Percentiles rank a stretch among this genome's conserved stretches.
Evolutionary conservation across 2,888 invertebrate species (phyloP).

Genomic region (Caenorhabditis sp.): DNA sequence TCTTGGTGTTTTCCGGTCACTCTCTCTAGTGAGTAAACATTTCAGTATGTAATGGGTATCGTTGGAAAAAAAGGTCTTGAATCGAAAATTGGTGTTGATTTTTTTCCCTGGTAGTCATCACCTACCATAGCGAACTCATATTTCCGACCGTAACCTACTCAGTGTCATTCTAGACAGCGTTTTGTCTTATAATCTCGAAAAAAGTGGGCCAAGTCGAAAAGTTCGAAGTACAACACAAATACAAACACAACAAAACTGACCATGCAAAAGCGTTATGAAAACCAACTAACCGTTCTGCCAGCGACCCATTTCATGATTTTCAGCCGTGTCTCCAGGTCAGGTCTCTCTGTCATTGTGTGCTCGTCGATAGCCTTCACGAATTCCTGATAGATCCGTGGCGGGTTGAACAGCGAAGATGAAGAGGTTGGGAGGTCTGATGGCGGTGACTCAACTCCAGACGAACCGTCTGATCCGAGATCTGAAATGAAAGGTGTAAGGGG

Average conservation of each 20-base stretch:
- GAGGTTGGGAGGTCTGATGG: slow-evolving; percentile 76
- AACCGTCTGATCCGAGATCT: slow-evolving; percentile 68
- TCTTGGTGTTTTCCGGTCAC: no score
- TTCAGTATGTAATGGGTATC: no score
- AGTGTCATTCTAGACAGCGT: no score
- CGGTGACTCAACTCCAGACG: slow-evolving; percentile 75
- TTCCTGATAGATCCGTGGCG: slow-evolving; percentile 68
- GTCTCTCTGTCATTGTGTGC: slow-evolving; percentile 70
- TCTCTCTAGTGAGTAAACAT: no score
- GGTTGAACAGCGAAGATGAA: slow-evolving; percentile 69
- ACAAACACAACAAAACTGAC: slow-evolving; percentile 1
- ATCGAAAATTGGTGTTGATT: no score
- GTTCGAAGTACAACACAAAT: not conserved
- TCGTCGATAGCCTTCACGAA: slow-evolving; percentile 76
- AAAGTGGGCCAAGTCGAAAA: not conserved
- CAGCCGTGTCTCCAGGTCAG: slow-evolving; percentile 73
- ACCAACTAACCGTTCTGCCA: slow-evolving; percentile 65
- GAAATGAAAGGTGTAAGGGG: not conserved
- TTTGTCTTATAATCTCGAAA: no score
- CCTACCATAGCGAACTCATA: no score
- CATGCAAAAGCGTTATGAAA: not conserved
- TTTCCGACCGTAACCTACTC: no score
- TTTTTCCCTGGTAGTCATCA: no score
- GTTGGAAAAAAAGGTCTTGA: no score
- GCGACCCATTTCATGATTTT: slow-evolving; percentile 78